These are phyloP conservation scores for Coleophora flavipennella DNA, from an alignment of 2,888 invertebrate genomes.

Conservation along the genomic window DNA sequence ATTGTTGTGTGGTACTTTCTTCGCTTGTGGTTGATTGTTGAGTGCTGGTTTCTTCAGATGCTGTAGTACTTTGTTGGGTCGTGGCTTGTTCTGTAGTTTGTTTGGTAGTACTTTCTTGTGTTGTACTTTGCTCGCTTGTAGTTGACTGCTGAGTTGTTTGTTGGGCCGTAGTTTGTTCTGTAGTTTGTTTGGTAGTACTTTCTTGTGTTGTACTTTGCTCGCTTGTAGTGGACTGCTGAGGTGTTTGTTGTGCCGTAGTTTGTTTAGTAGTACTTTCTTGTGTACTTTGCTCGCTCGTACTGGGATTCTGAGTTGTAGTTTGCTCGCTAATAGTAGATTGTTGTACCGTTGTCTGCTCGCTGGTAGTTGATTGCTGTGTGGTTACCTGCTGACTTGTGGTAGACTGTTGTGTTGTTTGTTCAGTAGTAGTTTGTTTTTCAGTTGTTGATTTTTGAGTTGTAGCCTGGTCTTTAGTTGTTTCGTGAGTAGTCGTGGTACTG, in stretches of 20 bases:
- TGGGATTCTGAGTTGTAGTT: constrained; percentile 19
- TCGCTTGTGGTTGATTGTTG: constrained; percentile 21
- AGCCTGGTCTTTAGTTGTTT: constrained; percentile 15
- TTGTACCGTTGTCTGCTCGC: constrained; percentile 18
- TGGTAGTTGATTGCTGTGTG: constrained; percentile 15
- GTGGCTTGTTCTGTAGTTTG: constrained; percentile 17
- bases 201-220: constrained; percentile 19
- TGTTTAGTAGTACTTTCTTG: too few species aligned
- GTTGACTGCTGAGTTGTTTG: constrained; percentile 19
- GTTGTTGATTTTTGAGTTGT: constrained; percentile 17
- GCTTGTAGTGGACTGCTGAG: constrained; percentile 16
- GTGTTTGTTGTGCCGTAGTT: constrained; percentile 14
- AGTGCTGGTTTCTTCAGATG: constrained; percentile 22
- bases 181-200: constrained; percentile 15
- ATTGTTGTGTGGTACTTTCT: constrained; percentile 17
- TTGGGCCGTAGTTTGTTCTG: constrained; percentile 19
- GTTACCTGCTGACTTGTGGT: constrained; percentile 19
- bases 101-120: constrained; percentile 15
- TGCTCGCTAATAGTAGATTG: constrained; percentile 18
- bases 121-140: constrained; percentile 14
- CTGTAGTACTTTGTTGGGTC: constrained; percentile 13
- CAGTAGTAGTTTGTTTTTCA: constrained; percentile 13
- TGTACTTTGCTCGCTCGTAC: constrained; percentile 16
- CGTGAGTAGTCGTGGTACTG: constrained; percentile 9
- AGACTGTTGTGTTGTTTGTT: constrained; percentile 16